These are phyloP conservation scores for Elephantulus edwardii DNA, from an alignment of 2,113 vertebrate genomes.

Conservation along the genomic window DNA sequence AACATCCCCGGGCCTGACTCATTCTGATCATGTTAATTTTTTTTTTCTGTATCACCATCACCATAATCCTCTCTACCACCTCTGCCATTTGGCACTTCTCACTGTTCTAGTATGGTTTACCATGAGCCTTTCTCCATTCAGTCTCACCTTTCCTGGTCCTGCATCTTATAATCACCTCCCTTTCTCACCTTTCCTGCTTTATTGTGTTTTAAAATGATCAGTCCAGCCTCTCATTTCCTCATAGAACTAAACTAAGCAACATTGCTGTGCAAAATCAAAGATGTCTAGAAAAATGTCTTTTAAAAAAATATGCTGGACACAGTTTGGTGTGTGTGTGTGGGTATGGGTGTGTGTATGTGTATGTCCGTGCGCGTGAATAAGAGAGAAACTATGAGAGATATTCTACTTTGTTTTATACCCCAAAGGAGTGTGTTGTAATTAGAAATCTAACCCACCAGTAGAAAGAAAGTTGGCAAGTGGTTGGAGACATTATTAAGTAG, in stretches of 20 bases:
- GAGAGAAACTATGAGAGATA: too few relatives aligned
- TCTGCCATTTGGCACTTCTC: background rate
- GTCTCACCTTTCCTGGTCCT: too few relatives aligned
- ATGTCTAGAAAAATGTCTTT: background rate
- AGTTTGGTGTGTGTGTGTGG: background rate
- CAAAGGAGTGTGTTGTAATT: background rate
- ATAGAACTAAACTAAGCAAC: background rate
- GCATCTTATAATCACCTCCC: background rate
- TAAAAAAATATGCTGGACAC: background rate
- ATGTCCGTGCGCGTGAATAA: too few relatives aligned
- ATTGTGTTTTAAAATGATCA: background rate
- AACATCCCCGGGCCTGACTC: background rate
- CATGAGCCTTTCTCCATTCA: background rate
- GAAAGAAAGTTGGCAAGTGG: background rate
- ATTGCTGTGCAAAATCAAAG: background rate
- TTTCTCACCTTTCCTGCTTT: background rate
- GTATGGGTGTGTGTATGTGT: background rate
- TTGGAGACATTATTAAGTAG: background rate
- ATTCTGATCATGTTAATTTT: background rate
- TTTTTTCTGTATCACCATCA: background rate
- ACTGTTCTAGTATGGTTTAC: background rate
- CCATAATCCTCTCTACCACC: background rate
- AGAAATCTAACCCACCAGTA: conserved; percentile 1
- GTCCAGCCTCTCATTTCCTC: background rate
- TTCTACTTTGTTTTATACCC: too few relatives aligned